phyloP scores from a whole-genome alignment of 2,113 vertebrate genomes.

The Tinamus guttatus region DNA sequence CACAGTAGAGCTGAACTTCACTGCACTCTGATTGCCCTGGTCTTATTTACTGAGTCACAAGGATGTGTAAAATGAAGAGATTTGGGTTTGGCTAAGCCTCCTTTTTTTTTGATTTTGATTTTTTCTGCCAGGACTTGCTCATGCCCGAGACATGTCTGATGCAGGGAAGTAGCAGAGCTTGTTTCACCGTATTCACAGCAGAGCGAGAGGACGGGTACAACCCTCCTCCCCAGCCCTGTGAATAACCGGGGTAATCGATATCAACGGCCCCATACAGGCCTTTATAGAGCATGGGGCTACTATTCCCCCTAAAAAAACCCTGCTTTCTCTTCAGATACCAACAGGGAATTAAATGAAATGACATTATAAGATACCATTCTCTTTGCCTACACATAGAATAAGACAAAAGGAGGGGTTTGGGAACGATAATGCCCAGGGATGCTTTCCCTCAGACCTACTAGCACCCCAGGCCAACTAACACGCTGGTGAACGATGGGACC shows the following conservation, averaged over 20 bases:
- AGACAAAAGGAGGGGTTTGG: not conserved
- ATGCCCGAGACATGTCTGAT: not conserved
- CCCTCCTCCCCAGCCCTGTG: not conserved
- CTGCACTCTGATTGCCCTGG: not conserved
- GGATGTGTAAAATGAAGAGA: not conserved
- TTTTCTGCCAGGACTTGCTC: not conserved
- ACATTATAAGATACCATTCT: not conserved
- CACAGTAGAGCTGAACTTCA: not conserved
- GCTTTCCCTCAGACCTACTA: not conserved
- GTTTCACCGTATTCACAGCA: not conserved
- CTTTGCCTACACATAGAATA: not conserved
- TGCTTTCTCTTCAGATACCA: not conserved
- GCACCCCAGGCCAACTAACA: not conserved
- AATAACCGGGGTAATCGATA: not conserved
- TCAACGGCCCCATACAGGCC: not conserved
- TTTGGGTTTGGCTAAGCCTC: slow-evolving; percentile 38
- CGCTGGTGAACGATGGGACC: not conserved
- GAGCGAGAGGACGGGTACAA: not conserved
- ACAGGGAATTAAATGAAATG: not conserved
- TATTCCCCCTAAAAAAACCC: not conserved
- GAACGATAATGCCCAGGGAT: accelerated
- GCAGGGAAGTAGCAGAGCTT: not conserved
- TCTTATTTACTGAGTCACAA: slow-evolving; percentile 15
- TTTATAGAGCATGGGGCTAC: not conserved
- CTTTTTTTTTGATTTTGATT: not conserved